Percentiles rank a stretch among this genome's conserved stretches.
Conservation (phyloP, 2,113 vertebrate genomes). For the Neolamprologus modestus region DNA sequence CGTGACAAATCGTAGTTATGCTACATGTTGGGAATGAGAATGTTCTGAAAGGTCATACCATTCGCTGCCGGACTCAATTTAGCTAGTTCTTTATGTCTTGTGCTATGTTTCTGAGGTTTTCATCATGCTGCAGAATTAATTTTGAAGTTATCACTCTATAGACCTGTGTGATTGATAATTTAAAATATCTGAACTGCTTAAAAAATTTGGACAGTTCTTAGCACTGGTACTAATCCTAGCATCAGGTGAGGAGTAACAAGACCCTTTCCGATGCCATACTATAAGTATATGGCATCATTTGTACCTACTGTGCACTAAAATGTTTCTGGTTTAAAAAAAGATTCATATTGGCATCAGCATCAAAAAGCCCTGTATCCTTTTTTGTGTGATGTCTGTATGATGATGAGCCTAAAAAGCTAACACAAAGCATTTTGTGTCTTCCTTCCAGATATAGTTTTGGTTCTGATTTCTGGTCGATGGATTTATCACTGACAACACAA, state of each 20-base stretch:
- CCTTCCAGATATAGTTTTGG: conserved; percentile 31
- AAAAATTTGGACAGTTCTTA: neutral
- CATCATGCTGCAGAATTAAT: neutral
- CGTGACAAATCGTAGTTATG: neutral
- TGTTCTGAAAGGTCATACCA: neutral
- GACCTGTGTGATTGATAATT: neutral
- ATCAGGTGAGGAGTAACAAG: neutral
- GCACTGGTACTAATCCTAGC: neutral
- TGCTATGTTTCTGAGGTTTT: neutral
- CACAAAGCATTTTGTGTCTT: neutral
- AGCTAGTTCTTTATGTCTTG: neutral
- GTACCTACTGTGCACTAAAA: neutral
- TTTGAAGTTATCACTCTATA: neutral
- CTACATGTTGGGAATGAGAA: neutral
- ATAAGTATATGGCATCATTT: neutral
- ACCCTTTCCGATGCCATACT: neutral
- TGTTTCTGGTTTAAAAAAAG: neutral
- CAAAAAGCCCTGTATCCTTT: neutral
- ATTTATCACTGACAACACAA: conserved; percentile 58
- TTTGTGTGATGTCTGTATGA: neutral
- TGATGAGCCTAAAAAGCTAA: neutral
- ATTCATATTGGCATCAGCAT: neutral
- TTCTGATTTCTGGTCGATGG: conserved; percentile 58
- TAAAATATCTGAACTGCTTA: neutral
- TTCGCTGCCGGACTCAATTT: neutral